Evolutionary conservation across 2,113 vertebrate species (phyloP).

Genomic region (Regulus satrapa): DNA sequence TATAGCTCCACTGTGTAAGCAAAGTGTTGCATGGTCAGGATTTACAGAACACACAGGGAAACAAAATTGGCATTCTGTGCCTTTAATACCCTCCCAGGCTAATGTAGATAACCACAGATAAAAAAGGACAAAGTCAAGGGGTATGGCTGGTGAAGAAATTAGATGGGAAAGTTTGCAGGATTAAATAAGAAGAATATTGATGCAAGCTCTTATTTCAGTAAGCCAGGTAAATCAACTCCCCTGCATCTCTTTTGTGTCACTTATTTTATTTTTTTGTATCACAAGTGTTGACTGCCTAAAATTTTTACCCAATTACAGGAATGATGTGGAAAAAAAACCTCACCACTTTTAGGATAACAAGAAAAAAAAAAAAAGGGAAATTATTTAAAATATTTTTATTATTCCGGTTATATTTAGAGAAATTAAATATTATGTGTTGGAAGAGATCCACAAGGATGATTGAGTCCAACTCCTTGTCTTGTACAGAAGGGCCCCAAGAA

Average conservation of each 20-base stretch:
- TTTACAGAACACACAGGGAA: neutral
- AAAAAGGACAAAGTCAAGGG: neutral
- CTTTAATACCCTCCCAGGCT: neutral
- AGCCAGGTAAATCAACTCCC: neutral
- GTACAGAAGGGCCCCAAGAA: too few species aligned
- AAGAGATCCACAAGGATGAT: neutral
- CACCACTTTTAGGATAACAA: neutral
- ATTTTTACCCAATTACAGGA: neutral
- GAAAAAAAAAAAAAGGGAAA: neutral
- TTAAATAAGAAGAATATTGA: neutral
- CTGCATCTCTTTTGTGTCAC: neutral
- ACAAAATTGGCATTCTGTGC: neutral
- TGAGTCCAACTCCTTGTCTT: neutral
- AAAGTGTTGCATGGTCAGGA: neutral
- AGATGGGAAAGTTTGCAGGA: neutral
- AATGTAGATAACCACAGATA: neutral
- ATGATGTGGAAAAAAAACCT: neutral
- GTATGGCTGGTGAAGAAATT: neutral
- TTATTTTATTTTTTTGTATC: neutral
- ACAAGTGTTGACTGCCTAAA: neutral
- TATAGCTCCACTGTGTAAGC: neutral
- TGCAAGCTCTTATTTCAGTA: neutral
- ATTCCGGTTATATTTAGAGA: neutral
- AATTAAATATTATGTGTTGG: neutral
- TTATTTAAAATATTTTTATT: neutral